Evolutionary conservation across 2,888 invertebrate genomes (phyloP).

Genomic region (Parthenolecanium corni): DNA sequence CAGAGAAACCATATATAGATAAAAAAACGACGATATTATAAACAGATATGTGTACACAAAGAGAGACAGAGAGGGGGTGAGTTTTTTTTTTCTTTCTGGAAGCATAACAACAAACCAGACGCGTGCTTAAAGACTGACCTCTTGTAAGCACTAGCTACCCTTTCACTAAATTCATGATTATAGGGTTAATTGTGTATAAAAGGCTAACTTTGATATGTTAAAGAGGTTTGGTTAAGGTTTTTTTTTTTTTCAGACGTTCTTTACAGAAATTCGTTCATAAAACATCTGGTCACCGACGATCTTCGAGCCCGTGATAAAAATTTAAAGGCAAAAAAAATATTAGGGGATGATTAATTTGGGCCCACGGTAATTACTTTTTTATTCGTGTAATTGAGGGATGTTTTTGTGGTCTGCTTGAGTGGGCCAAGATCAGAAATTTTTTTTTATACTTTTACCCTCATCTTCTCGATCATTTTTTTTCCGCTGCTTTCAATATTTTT

Average conservation of each 20-base stretch:
- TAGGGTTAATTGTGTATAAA: constrained; percentile 9
- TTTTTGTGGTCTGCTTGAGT: background rate
- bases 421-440: background rate
- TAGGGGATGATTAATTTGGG: background rate
- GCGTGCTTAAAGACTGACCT: constrained; percentile 10
- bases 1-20: too few relatives aligned
- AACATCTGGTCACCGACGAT: background rate
- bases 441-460: background rate
- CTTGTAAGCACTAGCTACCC: constrained; percentile 9
- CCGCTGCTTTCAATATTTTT: background rate
- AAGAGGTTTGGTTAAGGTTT: background rate
- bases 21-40: too few relatives aligned
- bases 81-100: too few relatives aligned
- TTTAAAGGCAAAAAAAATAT: background rate
- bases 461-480: background rate
- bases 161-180: background rate
- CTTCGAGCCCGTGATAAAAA: background rate
- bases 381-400: background rate
- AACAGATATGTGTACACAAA: too few relatives aligned
- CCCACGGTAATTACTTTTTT: background rate
- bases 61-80: background rate
- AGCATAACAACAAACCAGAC: background rate
- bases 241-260: background rate
- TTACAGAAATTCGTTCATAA: background rate
- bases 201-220: constrained; percentile 5